These are phyloP conservation scores for Telmatherina bonti DNA, from an alignment of 2,797 vertebrate genomes.

Conservation along the genomic window DNA sequence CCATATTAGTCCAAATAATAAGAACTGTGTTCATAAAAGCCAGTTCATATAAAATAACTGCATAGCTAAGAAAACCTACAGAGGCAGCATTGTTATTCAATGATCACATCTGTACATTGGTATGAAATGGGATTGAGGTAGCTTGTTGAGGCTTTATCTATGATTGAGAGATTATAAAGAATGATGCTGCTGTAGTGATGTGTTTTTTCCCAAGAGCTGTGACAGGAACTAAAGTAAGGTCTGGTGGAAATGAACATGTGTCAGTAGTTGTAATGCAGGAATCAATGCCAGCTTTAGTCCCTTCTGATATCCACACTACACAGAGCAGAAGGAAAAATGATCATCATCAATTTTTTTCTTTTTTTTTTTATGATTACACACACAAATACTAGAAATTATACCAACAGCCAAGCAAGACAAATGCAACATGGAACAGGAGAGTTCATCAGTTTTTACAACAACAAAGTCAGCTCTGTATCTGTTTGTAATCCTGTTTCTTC, in stretches of 20 bases:
- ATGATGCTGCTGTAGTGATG: neutral
- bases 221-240: neutral
- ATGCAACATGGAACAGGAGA: too few species aligned
- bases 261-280: too few species aligned
- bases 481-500: neutral
- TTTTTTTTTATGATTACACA: neutral
- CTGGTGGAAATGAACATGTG: neutral
- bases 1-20: too few species aligned
- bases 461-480: neutral
- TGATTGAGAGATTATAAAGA: too few species aligned
- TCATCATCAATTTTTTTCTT: neutral
- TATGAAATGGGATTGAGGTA: too few species aligned
- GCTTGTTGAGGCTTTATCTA: too few species aligned
- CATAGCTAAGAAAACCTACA: too few species aligned
- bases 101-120: neutral
- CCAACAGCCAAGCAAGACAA: neutral
- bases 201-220: neutral
- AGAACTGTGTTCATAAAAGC: too few species aligned
- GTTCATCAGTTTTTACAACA: neutral
- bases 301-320: neutral
- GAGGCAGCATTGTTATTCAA: neutral
- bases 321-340: neutral
- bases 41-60: too few species aligned
- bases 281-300: neutral
- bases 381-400: neutral